Conservation (phyloP, 2,113 vertebrate species). For the Cyphomyrus discorhynchus region DNA sequence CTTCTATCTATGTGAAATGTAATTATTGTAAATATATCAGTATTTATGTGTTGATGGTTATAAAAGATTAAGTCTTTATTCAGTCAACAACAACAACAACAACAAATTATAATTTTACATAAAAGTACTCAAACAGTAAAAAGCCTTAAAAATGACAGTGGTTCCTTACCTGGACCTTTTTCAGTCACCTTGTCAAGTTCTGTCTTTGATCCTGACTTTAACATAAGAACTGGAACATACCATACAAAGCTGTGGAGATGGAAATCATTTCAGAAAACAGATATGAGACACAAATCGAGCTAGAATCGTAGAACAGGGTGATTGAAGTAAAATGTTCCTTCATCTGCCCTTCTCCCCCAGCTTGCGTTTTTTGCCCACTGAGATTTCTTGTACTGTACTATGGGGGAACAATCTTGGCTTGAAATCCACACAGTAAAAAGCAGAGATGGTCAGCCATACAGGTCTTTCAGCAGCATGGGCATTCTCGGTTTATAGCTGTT, state of each 20-base stretch:
- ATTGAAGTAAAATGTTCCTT: background rate
- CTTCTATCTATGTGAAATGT: background rate
- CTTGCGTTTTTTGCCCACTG: background rate
- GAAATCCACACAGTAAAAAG: background rate
- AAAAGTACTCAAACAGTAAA: no score
- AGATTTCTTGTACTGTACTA: background rate
- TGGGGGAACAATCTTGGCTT: background rate
- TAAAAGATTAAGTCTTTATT: no score
- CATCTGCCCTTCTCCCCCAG: background rate
- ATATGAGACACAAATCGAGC: background rate
- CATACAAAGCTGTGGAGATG: conserved; percentile 62
- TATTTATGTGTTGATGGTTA: background rate
- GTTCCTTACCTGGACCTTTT: conserved; percentile 34
- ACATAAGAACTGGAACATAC: conserved; percentile 59
- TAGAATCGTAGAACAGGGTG: background rate
- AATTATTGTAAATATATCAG: background rate
- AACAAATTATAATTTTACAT: no score
- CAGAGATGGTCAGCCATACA: background rate
- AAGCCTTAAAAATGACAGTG: background rate
- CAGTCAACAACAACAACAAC: no score
- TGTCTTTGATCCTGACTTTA: background rate
- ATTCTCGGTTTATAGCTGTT: background rate
- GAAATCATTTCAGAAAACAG: background rate
- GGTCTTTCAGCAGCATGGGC: background rate
- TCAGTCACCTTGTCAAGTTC: background rate